Evolutionary conservation across 2,113 vertebrate species (phyloP), one percentile per base, ranked within the genome.

Genomic region (Xyrauchen texanus): DNA sequence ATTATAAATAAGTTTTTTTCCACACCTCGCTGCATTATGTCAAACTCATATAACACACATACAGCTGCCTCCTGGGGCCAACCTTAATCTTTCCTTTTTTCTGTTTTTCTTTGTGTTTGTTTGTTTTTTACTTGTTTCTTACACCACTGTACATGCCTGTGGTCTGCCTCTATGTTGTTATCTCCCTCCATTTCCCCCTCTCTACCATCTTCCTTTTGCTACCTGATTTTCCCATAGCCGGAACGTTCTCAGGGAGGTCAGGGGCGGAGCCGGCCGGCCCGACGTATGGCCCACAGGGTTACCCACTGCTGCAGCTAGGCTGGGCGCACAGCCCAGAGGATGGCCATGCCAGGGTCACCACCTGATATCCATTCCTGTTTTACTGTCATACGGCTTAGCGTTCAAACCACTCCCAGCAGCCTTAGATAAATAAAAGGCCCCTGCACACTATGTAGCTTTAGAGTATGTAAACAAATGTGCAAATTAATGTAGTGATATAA

Each of bases 291-390:
- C 75, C 82, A 55, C 85, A 86, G 78, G 85, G 86, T 74, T 89
- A 86, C 80, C 88, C 88, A 10, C 84, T 89, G 82, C 84, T 89
- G 85, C 88, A 88, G 81, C 84, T 88, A 79, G 85, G 86, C 76
- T 89, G 88, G 88, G 81, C 84, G 76, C 81, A 79, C 69, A 84
- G 86, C 82, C 82, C 82, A 77, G 86, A 86, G 78, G 86, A 89
- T 60, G 77, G 85, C 69, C 84, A 81, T 80, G 83, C 80, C 69
- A 81, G 81, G 74, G 73, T 82, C 77, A 84, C 79, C 64, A 87
- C 81, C 76, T 87, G 84, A 86, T 52, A 63, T 9, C 83, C 81
- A 77, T 67, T 34, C 66, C 66, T 76, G 64, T 64, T 57, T 68
- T 52, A 34, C 67, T 63, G 52, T 64, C 69, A 46, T 52, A 69